phyloP scores from a whole-genome alignment of 2,113 vertebrate genomes.

The Alosa alosa region DNA sequence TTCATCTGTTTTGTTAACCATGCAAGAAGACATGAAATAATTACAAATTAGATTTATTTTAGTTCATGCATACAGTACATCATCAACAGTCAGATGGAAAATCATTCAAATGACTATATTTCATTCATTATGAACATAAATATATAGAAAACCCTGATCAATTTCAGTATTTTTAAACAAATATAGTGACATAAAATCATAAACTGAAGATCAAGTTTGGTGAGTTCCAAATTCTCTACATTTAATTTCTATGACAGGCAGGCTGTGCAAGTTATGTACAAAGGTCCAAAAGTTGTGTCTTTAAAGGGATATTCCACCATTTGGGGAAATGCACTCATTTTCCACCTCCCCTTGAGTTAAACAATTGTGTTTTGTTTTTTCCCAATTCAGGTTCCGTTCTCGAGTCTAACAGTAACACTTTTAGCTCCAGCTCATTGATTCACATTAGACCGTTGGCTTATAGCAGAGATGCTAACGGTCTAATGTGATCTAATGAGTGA shows the following conservation, averaged over 20 bases:
- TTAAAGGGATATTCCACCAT: too few relatives aligned
- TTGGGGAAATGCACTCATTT: too few relatives aligned
- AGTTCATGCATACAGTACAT: conserved; percentile 4
- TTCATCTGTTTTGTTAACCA: too few relatives aligned
- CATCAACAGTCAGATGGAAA: not conserved
- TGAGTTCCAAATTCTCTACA: not conserved
- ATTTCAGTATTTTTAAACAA: not conserved
- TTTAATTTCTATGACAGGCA: not conserved
- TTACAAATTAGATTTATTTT: not conserved
- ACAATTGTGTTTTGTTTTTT: too few relatives aligned
- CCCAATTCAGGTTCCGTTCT: too few relatives aligned
- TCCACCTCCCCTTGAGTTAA: too few relatives aligned
- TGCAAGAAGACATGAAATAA: not conserved
- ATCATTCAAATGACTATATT: not conserved
- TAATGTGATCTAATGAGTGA: too few relatives aligned
- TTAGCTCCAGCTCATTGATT: too few relatives aligned
- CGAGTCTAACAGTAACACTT: too few relatives aligned
- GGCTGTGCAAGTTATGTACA: not conserved
- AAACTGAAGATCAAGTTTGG: not conserved
- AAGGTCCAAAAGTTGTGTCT: conserved; percentile 9
- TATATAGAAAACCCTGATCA: not conserved
- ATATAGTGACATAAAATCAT: not conserved
- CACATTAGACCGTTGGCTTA: too few relatives aligned
- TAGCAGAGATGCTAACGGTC: too few relatives aligned
- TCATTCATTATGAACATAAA: not conserved